Conservation (phyloP, 37 sponge, comb jelly and placozoan species). For the Crambe crambe region DNA sequence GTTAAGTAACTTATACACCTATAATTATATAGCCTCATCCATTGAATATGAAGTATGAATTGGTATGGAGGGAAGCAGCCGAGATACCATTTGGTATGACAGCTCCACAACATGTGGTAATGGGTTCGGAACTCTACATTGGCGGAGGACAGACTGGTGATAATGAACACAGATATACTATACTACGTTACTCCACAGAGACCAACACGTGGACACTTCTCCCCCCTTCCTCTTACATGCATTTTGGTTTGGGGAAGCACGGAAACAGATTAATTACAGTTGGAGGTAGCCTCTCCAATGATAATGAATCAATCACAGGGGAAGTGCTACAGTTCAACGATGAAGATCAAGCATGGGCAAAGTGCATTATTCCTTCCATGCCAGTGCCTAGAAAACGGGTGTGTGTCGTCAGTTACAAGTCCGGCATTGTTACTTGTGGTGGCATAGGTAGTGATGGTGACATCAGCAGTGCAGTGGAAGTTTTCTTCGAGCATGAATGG, state of each 20-base stretch:
- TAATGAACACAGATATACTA: not conserved
- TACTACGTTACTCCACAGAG: not conserved
- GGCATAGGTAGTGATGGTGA: not conserved
- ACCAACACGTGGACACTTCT: not conserved
- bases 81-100: not conserved
- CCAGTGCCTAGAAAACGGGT: not conserved
- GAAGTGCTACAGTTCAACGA: not conserved
- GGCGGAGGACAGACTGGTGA: not conserved
- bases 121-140: not conserved
- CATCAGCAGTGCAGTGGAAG: not conserved
- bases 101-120: not conserved
- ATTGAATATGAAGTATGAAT: not conserved
- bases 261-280: not conserved
- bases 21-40: not conserved
- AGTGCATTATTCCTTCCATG: not conserved
- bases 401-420: not conserved
- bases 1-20: too few relatives aligned
- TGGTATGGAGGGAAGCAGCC: not conserved
- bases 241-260: not conserved
- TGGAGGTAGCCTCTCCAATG: not conserved
- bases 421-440: not conserved
- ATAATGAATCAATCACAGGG: not conserved
- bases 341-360: not conserved
- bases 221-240: not conserved
- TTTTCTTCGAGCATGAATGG: not conserved